Conservation (phyloP, 2,888 invertebrate genomes). For the Junonia oenone region DNA sequence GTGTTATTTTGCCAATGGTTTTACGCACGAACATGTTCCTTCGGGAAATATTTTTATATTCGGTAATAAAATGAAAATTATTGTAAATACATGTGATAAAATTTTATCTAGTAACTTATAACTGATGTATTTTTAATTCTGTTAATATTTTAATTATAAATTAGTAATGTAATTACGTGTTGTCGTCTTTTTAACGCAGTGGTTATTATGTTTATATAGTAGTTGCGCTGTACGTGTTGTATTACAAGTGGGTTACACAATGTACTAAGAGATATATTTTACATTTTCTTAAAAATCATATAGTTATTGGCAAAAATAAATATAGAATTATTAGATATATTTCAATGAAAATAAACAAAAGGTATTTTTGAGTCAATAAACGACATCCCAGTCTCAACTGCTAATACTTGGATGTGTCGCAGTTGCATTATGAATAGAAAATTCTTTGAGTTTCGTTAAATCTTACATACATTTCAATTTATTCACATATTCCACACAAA, state of each 20-base stretch:
- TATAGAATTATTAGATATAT: neutral
- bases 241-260: neutral
- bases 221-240: neutral
- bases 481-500: neutral
- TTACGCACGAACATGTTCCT: neutral
- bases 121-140: neutral
- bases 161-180: neutral
- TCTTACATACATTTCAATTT: too few species aligned
- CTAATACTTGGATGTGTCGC: too few species aligned
- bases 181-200: neutral
- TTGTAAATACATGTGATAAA: constrained; percentile 3
- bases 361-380: neutral
- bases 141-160: neutral
- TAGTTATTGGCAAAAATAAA: neutral
- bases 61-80: neutral
- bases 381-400: too few species aligned
- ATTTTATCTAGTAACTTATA: neutral
- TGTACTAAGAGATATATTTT: neutral
- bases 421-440: too few species aligned
- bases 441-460: too few species aligned
- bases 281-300: neutral
- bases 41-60: neutral
- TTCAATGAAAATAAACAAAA: neutral
- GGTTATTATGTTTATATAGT: neutral
- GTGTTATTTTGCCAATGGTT: neutral